Evolutionary conservation across 2,797 vertebrate species (phyloP).

Genomic region (Amphiprion clarkii): DNA sequence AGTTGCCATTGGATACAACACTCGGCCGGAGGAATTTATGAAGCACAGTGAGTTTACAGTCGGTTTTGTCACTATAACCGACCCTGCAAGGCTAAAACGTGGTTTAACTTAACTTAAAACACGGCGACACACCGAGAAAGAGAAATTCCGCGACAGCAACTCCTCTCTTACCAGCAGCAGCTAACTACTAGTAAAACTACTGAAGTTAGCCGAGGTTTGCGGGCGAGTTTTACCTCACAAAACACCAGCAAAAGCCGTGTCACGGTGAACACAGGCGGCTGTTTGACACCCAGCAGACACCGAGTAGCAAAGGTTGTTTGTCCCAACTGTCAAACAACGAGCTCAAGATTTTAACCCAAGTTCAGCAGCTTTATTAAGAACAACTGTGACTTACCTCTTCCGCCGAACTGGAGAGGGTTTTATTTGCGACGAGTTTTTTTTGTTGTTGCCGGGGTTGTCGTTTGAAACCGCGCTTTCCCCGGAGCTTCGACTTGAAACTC

Average conservation of each 20-base stretch:
- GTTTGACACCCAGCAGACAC: background rate
- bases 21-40: background rate
- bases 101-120: constrained; percentile 17
- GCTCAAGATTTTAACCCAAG: constrained; percentile 9
- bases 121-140: background rate
- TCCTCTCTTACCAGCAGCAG: background rate
- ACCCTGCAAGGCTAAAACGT: constrained; percentile 14
- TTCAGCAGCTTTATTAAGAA: background rate
- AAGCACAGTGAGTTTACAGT: too few relatives aligned
- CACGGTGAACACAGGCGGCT: background rate
- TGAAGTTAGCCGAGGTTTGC: background rate
- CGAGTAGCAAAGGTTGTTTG: background rate
- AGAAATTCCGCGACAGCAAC: constrained; percentile 32
- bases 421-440: background rate
- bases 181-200: background rate
- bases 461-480: background rate
- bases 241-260: background rate
- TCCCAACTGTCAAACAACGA: constrained; percentile 32
- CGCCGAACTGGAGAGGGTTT: background rate
- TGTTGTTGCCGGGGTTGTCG: background rate
- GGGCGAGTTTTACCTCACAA: background rate
- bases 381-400: constrained; percentile 54
- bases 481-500: background rate
- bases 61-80: background rate
- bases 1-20: constrained; percentile 10